Conservation (phyloP, 1,140 invertebrate genomes). For the Schlechtendalia chinensis region DNA sequence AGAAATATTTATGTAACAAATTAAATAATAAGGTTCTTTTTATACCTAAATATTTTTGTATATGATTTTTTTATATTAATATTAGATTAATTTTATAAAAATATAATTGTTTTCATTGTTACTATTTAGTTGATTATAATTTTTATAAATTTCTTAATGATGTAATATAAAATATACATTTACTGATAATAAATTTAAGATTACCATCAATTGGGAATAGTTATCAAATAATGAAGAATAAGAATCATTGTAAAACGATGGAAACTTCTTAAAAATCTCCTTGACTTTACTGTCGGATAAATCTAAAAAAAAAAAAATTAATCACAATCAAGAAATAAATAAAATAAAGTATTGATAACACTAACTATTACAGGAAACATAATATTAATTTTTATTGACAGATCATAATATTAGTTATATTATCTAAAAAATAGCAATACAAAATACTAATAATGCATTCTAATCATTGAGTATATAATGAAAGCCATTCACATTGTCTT, state of each 20-base stretch:
- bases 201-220: slow-evolving; percentile 10
- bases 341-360: not conserved
- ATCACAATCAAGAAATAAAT: not conserved
- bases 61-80: not conserved
- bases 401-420: too few relatives aligned
- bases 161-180: not conserved
- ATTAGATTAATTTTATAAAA: too few relatives aligned
- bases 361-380: not conserved
- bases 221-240: not conserved
- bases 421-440: too few relatives aligned
- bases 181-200: not conserved
- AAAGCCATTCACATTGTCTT: too few relatives aligned
- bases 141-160: not conserved
- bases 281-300: not conserved
- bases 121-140: not conserved
- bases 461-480: too few relatives aligned
- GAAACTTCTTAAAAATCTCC: not conserved
- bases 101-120: not conserved
- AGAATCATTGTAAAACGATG: slow-evolving; percentile 7
- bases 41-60: too few relatives aligned
- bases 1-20: too few relatives aligned
- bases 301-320: slow-evolving; percentile 15
- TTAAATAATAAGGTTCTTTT: too few relatives aligned
- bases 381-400: not conserved
- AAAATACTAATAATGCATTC: too few relatives aligned